Percentiles rank a stretch among this genome's conserved stretches.
phyloP scores from a whole-genome alignment of 2,113 vertebrate species.

The Eptatretus burgeri region DNA sequence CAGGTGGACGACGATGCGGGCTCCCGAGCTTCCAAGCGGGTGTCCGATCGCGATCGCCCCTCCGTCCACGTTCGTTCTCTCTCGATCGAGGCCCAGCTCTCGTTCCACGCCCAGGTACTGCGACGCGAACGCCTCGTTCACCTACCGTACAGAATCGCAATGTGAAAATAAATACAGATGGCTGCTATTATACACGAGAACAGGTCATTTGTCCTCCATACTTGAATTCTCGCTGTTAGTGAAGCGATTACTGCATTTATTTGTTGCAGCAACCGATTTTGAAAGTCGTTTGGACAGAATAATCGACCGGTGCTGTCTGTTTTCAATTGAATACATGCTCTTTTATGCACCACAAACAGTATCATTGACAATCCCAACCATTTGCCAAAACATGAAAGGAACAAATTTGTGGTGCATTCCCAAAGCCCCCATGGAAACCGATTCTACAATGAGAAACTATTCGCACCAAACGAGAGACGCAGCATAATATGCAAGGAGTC shows the following conservation, averaged over 20 bases:
- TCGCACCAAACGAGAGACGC: no score
- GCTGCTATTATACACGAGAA: background rate
- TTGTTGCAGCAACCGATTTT: background rate
- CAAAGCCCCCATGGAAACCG: no score
- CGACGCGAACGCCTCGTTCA: constrained; percentile 77
- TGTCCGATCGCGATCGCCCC: constrained; percentile 80
- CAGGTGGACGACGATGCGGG: constrained; percentile 57
- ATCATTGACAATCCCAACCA: no score
- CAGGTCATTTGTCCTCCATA: background rate
- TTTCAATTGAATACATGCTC: no score
- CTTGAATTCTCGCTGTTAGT: background rate
- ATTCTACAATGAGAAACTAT: no score
- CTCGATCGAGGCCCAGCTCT: constrained; percentile 35
- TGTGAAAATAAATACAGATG: constrained; percentile 6
- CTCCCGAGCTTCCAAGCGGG: constrained; percentile 50
- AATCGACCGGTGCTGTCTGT: no score
- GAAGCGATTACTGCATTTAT: background rate
- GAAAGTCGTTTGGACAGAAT: background rate
- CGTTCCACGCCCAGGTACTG: constrained; percentile 60
- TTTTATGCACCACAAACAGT: no score
- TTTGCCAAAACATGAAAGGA: no score
- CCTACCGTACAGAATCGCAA: constrained; percentile 18
- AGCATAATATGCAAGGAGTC: no score
- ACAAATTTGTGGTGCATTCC: no score
- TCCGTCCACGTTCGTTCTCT: constrained; percentile 51